phyloP scores from a whole-genome alignment of 2,888 invertebrate species.

The Sinohyriopsis cumingii region DNA sequence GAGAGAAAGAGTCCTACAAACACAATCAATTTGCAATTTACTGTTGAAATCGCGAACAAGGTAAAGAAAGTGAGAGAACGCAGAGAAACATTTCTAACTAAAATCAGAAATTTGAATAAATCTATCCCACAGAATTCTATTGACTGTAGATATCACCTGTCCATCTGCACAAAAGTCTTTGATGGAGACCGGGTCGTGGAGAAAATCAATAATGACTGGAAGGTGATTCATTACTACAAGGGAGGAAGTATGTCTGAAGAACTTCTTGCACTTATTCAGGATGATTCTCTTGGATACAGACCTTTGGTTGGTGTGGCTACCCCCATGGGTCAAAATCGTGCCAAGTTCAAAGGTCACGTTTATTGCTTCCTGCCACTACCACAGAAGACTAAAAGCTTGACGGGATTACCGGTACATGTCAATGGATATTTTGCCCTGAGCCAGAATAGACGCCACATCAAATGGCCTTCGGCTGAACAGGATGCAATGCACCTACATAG shows the following conservation, averaged over 20 bases:
- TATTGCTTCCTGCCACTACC: slow-evolving; percentile 67
- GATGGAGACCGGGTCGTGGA: too few relatives aligned
- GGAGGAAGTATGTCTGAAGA: slow-evolving; percentile 12
- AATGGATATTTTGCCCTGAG: slow-evolving; percentile 65
- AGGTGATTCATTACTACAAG: slow-evolving; percentile 16
- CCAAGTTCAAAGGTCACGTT: slow-evolving; percentile 50
- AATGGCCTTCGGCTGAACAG: slow-evolving; percentile 58
- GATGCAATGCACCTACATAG: slow-evolving; percentile 18
- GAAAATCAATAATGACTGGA: slow-evolving; percentile 1
- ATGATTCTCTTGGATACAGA: slow-evolving; percentile 11
- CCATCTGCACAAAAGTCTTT: too few relatives aligned
- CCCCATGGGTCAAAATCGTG: slow-evolving; percentile 24
- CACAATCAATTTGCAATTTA: too few relatives aligned
- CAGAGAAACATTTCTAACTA: too few relatives aligned
- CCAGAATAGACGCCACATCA: slow-evolving; percentile 62
- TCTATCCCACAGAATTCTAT: too few relatives aligned
- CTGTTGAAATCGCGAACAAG: too few relatives aligned
- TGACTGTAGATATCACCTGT: too few relatives aligned
- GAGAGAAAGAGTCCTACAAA: too few relatives aligned
- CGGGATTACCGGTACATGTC: slow-evolving; percentile 64
- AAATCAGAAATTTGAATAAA: too few relatives aligned
- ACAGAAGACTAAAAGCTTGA: slow-evolving; percentile 43
- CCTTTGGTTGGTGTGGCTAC: slow-evolving; percentile 22
- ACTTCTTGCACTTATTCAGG: slow-evolving; percentile 14
- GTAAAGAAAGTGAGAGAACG: too few relatives aligned